Evolutionary conservation across 1,140 invertebrate species (phyloP), one percentile per base, ranked within the genome.

Genomic region (Holotrichia oblita): DNA sequence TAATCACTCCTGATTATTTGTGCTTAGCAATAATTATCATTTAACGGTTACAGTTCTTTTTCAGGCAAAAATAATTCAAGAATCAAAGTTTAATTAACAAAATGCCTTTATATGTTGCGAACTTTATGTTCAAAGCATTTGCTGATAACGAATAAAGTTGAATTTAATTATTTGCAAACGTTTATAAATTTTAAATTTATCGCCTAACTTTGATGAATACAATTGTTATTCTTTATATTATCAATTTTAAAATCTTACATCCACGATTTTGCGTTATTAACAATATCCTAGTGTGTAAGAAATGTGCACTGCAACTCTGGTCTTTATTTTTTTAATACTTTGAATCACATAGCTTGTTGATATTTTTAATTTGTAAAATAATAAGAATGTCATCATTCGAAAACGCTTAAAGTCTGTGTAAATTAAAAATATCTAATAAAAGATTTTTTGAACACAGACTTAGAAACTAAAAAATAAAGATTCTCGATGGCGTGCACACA

Each of bases 231-330:
- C 22, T 8, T 69, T 69, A 22, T 69, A 27, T 6, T 34, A 27
- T 27, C 8, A 7, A 4, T 24, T 69, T 7, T 17, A 69, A 55
- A 55, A 55, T 7, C 17, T 17, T 10, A 69, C 61, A 69, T 69
- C n/a, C 61, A 69, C 61, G 22, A 27, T 69, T 69, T 69, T 69
- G 20, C 22, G 61, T 69, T 27, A 69, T 69, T 69, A 69, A 27
- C 20, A 69, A 69, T 34, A 27, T 27, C 14, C 48, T 55, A 55
- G 12, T 3, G n/a, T 55, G 48, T 55, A 55, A n/a, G 14, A 9
- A 44, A 55, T 55, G n/a, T 55, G 48, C n/a, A 55, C 48, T 14
- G 48, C 48, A 55, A 17, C 48, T 17, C 17, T n/a, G n/a, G n/a
- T 55, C 14, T 55, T 55, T 55, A 55, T 55, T 17, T 55, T 55